Evolutionary conservation across 2,797 vertebrate genomes (phyloP).

Genomic region (Anguilla megastoma): DNA sequence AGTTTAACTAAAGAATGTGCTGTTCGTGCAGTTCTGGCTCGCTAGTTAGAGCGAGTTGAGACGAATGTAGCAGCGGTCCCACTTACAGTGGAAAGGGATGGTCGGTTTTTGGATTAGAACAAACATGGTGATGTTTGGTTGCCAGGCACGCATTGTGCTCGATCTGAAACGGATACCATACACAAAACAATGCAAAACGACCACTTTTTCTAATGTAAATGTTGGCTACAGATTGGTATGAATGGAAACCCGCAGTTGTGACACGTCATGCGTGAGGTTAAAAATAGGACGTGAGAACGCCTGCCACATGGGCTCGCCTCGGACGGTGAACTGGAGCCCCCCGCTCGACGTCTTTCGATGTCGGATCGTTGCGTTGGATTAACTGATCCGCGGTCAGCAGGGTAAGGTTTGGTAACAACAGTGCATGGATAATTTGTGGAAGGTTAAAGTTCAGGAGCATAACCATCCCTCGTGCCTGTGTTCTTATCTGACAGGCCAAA

Average conservation of each 20-base stretch:
- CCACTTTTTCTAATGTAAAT: neutral
- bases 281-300: conserved; percentile 34
- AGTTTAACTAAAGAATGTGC: conserved; percentile 28
- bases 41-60: neutral
- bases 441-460: neutral
- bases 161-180: neutral
- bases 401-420: neutral
- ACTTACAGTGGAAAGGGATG: neutral
- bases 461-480: neutral
- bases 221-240: conserved; percentile 18
- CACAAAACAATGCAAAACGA: neutral
- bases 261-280: conserved; percentile 32
- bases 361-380: neutral
- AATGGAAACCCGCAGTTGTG: conserved; percentile 16
- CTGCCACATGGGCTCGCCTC: conserved; percentile 10
- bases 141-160: neutral
- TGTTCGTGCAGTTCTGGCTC: conserved; percentile 20
- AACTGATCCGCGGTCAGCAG: neutral
- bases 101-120: neutral
- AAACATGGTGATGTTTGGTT: neutral
- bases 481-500: neutral
- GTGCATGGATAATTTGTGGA: neutral
- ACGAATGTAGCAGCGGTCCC: neutral
- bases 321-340: neutral
- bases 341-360: neutral